phyloP scores from a whole-genome alignment of 1,140 invertebrate genomes.

The Panonychus citri region DNA sequence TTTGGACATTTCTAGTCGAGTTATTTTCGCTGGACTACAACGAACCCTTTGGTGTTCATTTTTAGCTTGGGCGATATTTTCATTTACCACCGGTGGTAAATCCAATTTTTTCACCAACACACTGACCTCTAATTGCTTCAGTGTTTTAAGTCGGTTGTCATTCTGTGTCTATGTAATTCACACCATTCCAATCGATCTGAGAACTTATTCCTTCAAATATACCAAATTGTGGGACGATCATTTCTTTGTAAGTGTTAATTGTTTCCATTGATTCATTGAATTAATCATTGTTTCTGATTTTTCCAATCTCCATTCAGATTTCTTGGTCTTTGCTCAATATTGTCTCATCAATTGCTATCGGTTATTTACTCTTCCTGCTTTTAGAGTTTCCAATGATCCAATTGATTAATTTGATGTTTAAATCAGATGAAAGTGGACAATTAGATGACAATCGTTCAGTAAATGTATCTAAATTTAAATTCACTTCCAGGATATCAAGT shows the following conservation, averaged over 20 bases:
- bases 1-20: not conserved
- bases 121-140: no score
- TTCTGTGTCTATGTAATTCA: slow-evolving; percentile 23
- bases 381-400: not conserved
- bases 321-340: slow-evolving; percentile 1
- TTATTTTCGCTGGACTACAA: not conserved
- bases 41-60: slow-evolving; percentile 17
- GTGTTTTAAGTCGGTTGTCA: no score
- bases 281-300: not conserved
- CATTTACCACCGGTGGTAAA: slow-evolving; percentile 13
- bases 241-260: slow-evolving; percentile 5
- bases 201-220: not conserved
- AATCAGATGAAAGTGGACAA: no score
- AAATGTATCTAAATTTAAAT: no score
- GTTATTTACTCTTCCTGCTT: not conserved
- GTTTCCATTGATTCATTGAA: not conserved
- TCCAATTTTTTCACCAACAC: slow-evolving; percentile 13
- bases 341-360: not conserved
- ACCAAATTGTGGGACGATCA: not conserved
- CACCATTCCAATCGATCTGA: slow-evolving; percentile 8
- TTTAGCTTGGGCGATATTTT: slow-evolving; percentile 13
- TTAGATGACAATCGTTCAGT: no score
- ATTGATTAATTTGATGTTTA: not conserved
- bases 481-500: no score
- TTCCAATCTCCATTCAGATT: not conserved